Evolutionary conservation across 1,140 invertebrate genomes (phyloP), one percentile per base, ranked within the genome.

Genomic region (Drosophila pseudoobscura): DNA sequence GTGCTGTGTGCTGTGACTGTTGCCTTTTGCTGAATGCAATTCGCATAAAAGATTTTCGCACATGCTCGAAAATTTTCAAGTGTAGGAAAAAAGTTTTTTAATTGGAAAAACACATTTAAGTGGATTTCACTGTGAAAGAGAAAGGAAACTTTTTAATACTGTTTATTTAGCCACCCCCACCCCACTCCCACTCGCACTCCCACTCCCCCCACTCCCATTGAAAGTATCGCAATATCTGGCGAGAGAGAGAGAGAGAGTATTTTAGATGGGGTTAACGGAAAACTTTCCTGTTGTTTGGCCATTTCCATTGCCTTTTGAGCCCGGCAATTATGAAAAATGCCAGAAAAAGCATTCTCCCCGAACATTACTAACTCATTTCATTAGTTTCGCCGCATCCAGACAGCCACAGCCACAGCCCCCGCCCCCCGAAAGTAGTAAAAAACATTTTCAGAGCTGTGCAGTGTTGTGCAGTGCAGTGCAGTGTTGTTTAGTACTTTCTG

Each of bases 31-130:
- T 69, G 75, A 88, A 87, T 85, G 80, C 78, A 85, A 87, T 88
- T 87, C 78, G 82, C 78, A 87, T 87, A 88, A 87, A 87, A 88
- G 82, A 87, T 87, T 87, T 87, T 87, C 83, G 83, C 83, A 88
- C 83, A 87, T 87, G 78, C 83, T 87, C 61, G 57, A 87, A 68
- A 78, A 87, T 87, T 75, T 87, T 87, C 83, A 87, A 87, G 83
- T 87, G 82, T 82, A 77, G 78, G 52, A 69, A 73, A 87, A 88
- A 88, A 88, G 72, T 88, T 88, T 88, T 88, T 88, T 88, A 83
- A 88, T 89, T 88, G 84, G 83, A 79, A 88, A 69, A 88, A 88
- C 83, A 88, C 84, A 89, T 89, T 88, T 88, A 88, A 88, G 83
- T 88, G 84, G 84, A 88, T 88, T 83, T 79, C 50, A 62, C 78